Percentiles rank a stretch among this genome's conserved stretches.
Evolutionary conservation across 2,888 invertebrate genomes (phyloP).

Genomic region (Scrobipalpa costella): DNA sequence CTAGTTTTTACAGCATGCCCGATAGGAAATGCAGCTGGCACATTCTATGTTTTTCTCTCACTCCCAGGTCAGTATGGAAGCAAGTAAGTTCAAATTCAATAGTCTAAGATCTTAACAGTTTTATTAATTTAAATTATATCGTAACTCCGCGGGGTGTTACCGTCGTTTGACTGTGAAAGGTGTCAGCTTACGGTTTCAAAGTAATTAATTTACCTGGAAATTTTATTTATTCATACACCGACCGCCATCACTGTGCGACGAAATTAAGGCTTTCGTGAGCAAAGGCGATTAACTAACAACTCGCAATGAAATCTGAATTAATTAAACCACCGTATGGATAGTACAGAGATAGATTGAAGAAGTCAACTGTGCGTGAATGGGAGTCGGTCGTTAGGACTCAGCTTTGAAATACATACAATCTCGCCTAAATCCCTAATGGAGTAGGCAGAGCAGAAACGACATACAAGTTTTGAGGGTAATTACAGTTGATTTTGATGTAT

Average conservation of each 20-base stretch:
- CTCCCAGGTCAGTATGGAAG: too few relatives aligned
- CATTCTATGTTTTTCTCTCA: too few relatives aligned
- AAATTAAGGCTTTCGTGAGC: conserved; percentile 30
- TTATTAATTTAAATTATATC: not conserved
- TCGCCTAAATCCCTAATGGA: too few relatives aligned
- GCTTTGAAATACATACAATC: not conserved
- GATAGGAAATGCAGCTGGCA: too few relatives aligned
- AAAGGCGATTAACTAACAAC: conserved; percentile 21
- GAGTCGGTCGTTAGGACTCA: not conserved
- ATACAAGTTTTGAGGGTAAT: too few relatives aligned
- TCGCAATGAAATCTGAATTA: conserved; percentile 20
- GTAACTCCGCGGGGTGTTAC: conserved; percentile 22
- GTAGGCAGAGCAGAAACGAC: too few relatives aligned
- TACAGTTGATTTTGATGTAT: too few relatives aligned
- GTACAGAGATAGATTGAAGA: conserved; percentile 13
- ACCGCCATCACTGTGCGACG: conserved; percentile 28
- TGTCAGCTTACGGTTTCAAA: conserved; percentile 58
- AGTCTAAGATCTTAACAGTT: too few relatives aligned
- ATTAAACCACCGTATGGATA: conserved; percentile 16
- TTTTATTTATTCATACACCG: conserved; percentile 37
- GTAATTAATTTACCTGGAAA: conserved; percentile 60
- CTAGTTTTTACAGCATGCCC: too few relatives aligned
- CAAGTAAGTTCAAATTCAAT: too few relatives aligned
- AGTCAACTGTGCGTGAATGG: not conserved
- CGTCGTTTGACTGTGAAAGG: conserved; percentile 40